Base-by-base conservation (phyloP, 2,113 vertebrate species). In the Melanerpes aurifrons region DNA sequence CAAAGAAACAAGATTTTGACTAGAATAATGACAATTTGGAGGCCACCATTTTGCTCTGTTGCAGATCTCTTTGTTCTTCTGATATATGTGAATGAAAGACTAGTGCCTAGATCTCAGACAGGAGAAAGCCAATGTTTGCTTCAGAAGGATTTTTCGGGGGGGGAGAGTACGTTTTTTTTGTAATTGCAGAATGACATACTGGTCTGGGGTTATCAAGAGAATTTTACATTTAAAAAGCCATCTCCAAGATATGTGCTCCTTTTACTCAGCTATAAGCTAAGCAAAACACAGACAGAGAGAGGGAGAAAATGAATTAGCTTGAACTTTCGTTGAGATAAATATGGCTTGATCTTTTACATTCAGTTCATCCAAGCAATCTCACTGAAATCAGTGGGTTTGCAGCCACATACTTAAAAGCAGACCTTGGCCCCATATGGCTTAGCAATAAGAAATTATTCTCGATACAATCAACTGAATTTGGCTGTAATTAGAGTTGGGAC, bases 251-350 rank as follows among this genome's bases (percentile, higher is more conserved):
- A 88, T 2, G 66, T 75, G 45, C 56, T 93, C 32, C 86, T 90
- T 95, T 88, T 84, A 75, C 80, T 81, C 80, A 75, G 73, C 95
- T 92, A 79, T 89, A 91, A 91, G 82, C 76, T 91, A 94, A 88
- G 86, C 86, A 94, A 91, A 89, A 91, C 67, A 63, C 17, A 78
- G 50, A 72, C 50, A 19, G 71, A 72, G 72, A 70, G 37, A 43
- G 50, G 58, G 17, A 73, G 45, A 96, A 93, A 94, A 95, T 94
- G 82, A 94, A 96, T 95, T 95, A 78, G 82, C 77, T 94, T 95
- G 94, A 95, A 94, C 93, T 96, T 92, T 93, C 73, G 45, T 86
- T 88, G 82, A 91, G 86, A 94, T 82, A 94, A 94, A 91, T 92
- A 95, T 61, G 82, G 77, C 21, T 54, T 94, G 93, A 92, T 84